Evolutionary conservation across 2,888 invertebrate species (phyloP), one percentile per base, ranked within the genome.

Genomic region (Lochmaea crataegi): DNA sequence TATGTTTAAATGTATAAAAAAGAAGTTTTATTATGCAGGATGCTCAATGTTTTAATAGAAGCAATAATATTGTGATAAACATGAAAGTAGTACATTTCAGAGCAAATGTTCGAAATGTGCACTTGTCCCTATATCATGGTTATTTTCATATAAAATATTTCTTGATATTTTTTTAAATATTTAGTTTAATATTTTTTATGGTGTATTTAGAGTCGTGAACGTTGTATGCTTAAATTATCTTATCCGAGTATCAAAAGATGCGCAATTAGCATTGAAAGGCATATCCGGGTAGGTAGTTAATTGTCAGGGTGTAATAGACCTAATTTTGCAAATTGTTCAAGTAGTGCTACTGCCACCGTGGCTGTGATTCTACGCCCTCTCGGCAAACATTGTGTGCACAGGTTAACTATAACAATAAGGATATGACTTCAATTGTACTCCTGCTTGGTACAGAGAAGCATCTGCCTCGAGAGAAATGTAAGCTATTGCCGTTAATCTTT

Each of bases 401-500:
- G 76, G 73, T 79, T 78, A 78, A 79, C 76, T 79, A 78, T 77
- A 76, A 78, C 78, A 79, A 79, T 76, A 76, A 77, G 74, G 76
- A 72, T 77, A 73, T 76, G 68, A 71, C 65, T 71, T 68, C 68
- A 73, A 72, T 73, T 75, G 72, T 73, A 58, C 41, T 56, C 68
- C 48, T 64, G 60, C 64, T 68, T 48, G 45, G 57, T 57, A 72
- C 70, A 72, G 18, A 12, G 57, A 53, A 57, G 64, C 57, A 70
- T 64, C 48, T 64, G 53, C 64, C 42, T 65, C 68, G 22, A 26
- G 60, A 60, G 45, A 68, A 68, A 68, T 45, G 22, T 58, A 58
- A 58, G 48, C 45, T 61, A 68, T 61, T 63, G 53, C 61, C n/a
- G 22, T 51, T 68, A 48, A 68, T 68, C 51, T 65, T 51, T 56